Conservation (phyloP, 2,797 vertebrate genomes). For the Trachops cirrhosus region DNA sequence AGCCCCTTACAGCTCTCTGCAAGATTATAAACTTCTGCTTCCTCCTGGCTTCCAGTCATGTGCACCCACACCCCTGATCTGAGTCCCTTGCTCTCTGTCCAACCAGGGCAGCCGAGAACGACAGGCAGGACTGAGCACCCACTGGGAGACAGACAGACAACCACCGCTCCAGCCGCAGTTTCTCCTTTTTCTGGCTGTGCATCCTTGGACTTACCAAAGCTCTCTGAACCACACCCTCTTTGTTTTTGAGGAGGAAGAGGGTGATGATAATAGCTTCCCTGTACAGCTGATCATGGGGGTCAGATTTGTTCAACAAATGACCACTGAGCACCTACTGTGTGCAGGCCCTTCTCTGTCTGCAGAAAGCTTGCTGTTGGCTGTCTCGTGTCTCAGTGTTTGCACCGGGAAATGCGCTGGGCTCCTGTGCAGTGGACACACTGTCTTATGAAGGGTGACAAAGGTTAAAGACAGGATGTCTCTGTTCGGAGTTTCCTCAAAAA, state of each 20-base stretch:
- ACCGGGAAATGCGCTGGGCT: rapidly evolving
- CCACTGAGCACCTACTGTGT: background rate
- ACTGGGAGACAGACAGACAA: background rate
- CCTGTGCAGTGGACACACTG: background rate
- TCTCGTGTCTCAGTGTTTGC: rapidly evolving
- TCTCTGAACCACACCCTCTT: background rate
- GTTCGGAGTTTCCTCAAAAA: background rate
- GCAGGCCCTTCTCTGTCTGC: background rate
- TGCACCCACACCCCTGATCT: background rate
- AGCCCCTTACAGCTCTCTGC: rapidly evolving
- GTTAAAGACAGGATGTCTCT: background rate
- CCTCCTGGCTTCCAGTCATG: background rate
- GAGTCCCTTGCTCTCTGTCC: too few relatives aligned
- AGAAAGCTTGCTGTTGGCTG: background rate
- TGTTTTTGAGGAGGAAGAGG: background rate
- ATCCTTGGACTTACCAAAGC: background rate
- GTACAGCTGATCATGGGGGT: rapidly evolving
- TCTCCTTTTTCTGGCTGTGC: background rate
- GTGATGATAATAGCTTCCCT: background rate
- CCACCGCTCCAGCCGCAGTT: rapidly evolving
- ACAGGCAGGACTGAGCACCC: rapidly evolving
- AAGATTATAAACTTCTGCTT: background rate
- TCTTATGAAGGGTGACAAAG: background rate
- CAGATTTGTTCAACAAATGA: background rate
- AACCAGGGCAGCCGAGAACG: rapidly evolving